phyloP scores from a whole-genome alignment of 1,140 invertebrate genomes.

The Drosophila pseudoananassae region DNA sequence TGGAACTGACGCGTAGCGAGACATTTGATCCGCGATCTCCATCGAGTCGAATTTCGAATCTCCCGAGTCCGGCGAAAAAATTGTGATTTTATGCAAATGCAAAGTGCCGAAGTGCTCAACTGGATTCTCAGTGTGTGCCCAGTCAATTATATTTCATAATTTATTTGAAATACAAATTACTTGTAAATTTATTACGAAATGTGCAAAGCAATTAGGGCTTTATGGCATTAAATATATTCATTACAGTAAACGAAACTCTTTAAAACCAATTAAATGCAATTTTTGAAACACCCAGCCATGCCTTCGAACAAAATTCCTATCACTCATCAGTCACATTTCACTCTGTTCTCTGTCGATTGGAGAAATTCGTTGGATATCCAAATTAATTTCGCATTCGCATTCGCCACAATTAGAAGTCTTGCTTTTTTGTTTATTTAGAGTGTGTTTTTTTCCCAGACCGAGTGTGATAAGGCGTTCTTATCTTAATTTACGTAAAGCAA shows the following conservation, averaged over 20 bases:
- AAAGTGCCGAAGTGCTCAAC: conserved; percentile 56
- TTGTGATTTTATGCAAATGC: conserved; percentile 61
- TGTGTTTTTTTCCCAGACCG: conserved; percentile 17
- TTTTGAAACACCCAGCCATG: conserved; percentile 3
- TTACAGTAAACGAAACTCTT: conserved; percentile 37
- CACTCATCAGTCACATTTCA: conserved; percentile 19
- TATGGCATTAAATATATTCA: conserved; percentile 25
- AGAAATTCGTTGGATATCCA: conserved; percentile 20
- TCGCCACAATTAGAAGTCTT: conserved; percentile 31
- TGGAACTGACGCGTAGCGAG: conserved; percentile 40
- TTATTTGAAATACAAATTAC: conserved; percentile 53
- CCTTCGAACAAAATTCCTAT: background rate
- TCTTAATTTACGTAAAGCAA: conserved; percentile 64
- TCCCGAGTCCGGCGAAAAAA: conserved; percentile 31
- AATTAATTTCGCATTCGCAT: conserved; percentile 34
- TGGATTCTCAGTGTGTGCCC: conserved; percentile 43
- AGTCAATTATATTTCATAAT: conserved; percentile 55
- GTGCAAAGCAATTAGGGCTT: conserved; percentile 36
- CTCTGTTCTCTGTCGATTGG: conserved; percentile 12
- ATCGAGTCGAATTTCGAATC: background rate
- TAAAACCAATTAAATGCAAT: conserved; percentile 47
- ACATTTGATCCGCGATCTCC: conserved; percentile 26
- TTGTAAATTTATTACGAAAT: conserved; percentile 57
- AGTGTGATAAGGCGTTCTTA: conserved; percentile 62
- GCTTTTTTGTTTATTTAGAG: conserved; percentile 27